These are phyloP conservation scores for Lycia hirtaria DNA, from an alignment of 2,888 invertebrate genomes.

Conservation along the genomic window DNA sequence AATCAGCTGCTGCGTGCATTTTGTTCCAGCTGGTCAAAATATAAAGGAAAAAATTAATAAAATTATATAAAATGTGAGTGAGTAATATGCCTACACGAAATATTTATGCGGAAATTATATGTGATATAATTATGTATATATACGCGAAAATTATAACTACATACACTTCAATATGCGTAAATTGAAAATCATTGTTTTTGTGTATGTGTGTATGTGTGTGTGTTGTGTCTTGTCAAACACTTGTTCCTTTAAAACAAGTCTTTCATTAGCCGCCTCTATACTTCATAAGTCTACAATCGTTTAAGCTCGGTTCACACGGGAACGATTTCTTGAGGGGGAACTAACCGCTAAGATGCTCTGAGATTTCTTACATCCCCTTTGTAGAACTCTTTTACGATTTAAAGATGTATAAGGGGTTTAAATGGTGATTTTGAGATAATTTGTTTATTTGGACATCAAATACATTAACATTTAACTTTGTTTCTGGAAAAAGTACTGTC, in stretches of 20 bases:
- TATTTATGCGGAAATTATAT: too few species aligned
- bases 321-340: constrained; percentile 73
- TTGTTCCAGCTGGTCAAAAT: too few species aligned
- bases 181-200: too few species aligned
- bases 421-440: not conserved
- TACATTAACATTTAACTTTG: not conserved
- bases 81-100: too few species aligned
- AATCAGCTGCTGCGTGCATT: too few species aligned
- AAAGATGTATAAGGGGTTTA: constrained; percentile 27
- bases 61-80: too few species aligned
- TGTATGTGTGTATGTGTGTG: not conserved
- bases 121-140: too few species aligned
- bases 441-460: not conserved
- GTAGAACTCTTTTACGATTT: constrained; percentile 8
- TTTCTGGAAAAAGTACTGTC: too few species aligned
- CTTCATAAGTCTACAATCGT: constrained; percentile 46
- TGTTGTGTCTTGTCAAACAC: not conserved
- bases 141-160: too few species aligned
- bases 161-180: too few species aligned
- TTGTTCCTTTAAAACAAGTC: not conserved
- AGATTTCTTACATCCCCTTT: constrained; percentile 47
- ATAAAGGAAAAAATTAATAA: too few species aligned
- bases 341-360: constrained; percentile 50
- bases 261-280: constrained; percentile 10
- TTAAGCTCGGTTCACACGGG: constrained; percentile 76